These are phyloP conservation scores for Lerista edwardsae DNA, from an alignment of 2,797 vertebrate species.

Conservation along the genomic window DNA sequence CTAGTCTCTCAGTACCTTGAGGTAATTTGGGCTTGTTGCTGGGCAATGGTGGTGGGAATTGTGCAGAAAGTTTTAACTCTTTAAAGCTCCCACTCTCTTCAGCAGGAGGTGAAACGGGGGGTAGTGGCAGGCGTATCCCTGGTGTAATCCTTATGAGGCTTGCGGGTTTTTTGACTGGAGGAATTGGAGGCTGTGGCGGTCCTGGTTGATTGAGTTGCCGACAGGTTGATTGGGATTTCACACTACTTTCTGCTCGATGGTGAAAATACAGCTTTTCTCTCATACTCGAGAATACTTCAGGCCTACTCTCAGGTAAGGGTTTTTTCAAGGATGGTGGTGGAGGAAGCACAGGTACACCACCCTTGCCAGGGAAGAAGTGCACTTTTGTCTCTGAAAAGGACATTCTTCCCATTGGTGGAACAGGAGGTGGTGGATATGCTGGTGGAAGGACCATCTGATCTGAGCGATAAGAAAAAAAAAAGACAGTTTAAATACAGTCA, in stretches of 20 bases:
- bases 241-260: conserved; percentile 22
- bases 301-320: conserved; percentile 60
- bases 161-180: conserved; percentile 56
- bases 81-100: conserved; percentile 79
- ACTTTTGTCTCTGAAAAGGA: conserved; percentile 61
- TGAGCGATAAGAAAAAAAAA: conserved; percentile 30
- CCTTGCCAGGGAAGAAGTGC: conserved; percentile 62
- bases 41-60: conserved; percentile 62
- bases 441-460: conserved; percentile 82
- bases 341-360: conserved; percentile 66
- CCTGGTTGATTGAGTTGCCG: conserved; percentile 60
- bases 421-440: conserved; percentile 89
- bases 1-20: conserved; percentile 43
- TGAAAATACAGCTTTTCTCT: conserved; percentile 58
- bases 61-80: conserved; percentile 66
- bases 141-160: conserved; percentile 42
- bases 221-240: conserved; percentile 12
- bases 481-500: background rate
- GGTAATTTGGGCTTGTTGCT: conserved; percentile 70
- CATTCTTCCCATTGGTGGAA: conserved; percentile 76
- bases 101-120: conserved; percentile 33
- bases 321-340: conserved; percentile 74
- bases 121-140: conserved; percentile 45
- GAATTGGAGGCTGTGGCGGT: conserved; percentile 33
- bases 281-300: conserved; percentile 45